Conservation (phyloP, 2,888 invertebrate genomes). For the Drosophila vallismaia region DNA sequence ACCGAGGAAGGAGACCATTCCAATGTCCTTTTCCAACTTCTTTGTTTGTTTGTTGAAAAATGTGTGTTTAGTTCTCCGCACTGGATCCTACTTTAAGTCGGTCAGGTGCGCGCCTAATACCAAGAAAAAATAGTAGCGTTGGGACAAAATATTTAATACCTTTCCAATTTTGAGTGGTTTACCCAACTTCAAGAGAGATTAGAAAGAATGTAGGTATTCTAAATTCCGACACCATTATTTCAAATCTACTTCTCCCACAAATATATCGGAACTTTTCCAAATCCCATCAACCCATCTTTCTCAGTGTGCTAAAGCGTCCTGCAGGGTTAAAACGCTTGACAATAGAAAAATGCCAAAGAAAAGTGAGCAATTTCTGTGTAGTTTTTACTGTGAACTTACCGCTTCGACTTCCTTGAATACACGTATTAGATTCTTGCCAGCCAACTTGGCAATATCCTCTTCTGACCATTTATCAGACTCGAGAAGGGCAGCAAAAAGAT, state of each 20-base stretch:
- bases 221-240: neutral
- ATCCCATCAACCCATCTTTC: neutral
- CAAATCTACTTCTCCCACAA: neutral
- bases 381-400: conserved; percentile 85
- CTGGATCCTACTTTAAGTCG: conserved; percentile 38
- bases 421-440: conserved; percentile 92
- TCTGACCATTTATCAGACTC: conserved; percentile 93
- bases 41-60: conserved; percentile 48
- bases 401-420: conserved; percentile 91
- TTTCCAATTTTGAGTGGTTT: neutral
- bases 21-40: conserved; percentile 38
- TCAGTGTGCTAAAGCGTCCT: conserved; percentile 18
- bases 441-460: conserved; percentile 92
- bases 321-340: conserved; percentile 14
- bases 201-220: neutral
- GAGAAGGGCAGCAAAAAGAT: conserved; percentile 91
- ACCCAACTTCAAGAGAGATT: neutral
- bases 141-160: conserved; percentile 20
- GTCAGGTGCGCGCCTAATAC: conserved; percentile 51
- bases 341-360: conserved; percentile 40
- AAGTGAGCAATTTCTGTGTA: conserved; percentile 35
- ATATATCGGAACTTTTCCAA: too few relatives aligned
- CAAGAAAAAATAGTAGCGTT: conserved; percentile 16
- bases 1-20: conserved; percentile 41
- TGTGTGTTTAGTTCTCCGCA: conserved; percentile 44